Conservation (phyloP, 30 jellyfish, hydroid and myxozoan species). For the Chrysaora quinquecirrha region DNA sequence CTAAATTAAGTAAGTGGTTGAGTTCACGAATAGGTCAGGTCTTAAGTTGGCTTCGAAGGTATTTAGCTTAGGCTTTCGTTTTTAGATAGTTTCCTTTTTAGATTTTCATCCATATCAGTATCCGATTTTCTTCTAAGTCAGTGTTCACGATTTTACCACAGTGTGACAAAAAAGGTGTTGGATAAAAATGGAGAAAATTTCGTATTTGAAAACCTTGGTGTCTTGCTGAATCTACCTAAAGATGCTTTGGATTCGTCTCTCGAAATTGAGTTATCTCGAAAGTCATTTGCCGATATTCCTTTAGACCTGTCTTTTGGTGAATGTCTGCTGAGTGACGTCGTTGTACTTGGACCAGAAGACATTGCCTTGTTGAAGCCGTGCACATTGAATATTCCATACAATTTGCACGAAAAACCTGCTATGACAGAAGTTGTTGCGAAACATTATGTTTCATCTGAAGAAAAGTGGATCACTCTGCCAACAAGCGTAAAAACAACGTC, state of each 20-base stretch:
- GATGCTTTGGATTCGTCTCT: slow-evolving; percentile 9
- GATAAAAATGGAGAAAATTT: slow-evolving; percentile 31
- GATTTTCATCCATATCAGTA: no score
- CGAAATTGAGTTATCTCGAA: slow-evolving; percentile 20
- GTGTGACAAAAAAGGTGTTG: slow-evolving; percentile 16
- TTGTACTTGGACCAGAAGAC: slow-evolving; percentile 31
- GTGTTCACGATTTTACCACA: no score
- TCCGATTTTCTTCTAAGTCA: no score
- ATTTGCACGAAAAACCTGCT: slow-evolving; percentile 21
- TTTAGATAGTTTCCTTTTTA: no score
- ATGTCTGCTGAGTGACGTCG: slow-evolving; percentile 14
- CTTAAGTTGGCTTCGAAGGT: no score
- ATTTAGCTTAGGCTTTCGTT: no score
- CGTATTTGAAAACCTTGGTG: slow-evolving; percentile 40
- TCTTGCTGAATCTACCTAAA: slow-evolving; percentile 29
- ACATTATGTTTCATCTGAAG: not conserved
- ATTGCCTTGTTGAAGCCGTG: not conserved
- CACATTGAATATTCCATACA: slow-evolving; percentile 18
- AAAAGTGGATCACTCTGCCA: slow-evolving; percentile 26
- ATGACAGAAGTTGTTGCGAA: slow-evolving; percentile 13
- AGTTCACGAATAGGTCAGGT: no score
- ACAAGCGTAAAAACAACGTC: not conserved
- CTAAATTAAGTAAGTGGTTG: no score
- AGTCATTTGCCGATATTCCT: not conserved
- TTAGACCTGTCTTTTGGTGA: slow-evolving; percentile 23